These are phyloP conservation scores for Thymelicus sylvestris DNA, from an alignment of 2,888 invertebrate species.

Conservation along the genomic window DNA sequence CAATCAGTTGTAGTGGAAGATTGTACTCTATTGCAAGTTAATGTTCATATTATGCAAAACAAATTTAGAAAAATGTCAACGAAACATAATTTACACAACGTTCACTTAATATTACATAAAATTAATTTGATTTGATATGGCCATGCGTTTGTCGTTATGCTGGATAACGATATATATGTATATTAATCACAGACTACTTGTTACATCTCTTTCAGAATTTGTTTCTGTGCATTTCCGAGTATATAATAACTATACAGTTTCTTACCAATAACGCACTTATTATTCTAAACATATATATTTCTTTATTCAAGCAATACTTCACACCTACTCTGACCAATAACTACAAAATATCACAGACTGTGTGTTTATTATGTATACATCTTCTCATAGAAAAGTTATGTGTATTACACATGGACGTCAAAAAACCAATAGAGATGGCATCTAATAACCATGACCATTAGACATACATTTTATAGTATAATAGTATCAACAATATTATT, in stretches of 20 bases:
- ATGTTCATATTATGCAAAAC: constrained; percentile 56
- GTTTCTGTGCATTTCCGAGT: constrained; percentile 68
- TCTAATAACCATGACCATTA: constrained; percentile 76
- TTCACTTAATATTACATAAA: constrained; percentile 70
- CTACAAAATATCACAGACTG: constrained; percentile 85
- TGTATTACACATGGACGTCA: constrained; percentile 84
- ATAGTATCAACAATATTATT: constrained; percentile 62
- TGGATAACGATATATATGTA: constrained; percentile 74
- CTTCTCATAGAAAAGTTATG: constrained; percentile 83
- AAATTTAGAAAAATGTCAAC: constrained; percentile 55
- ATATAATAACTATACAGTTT: constrained; percentile 75
- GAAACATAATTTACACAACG: constrained; percentile 50
- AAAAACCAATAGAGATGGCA: constrained; percentile 80
- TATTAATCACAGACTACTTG: constrained; percentile 80
- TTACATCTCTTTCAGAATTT: constrained; percentile 66
- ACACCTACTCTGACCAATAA: constrained; percentile 81
- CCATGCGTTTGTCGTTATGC: constrained; percentile 74
- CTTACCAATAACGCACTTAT: constrained; percentile 80
- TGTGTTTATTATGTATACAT: constrained; percentile 85
- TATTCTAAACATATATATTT: constrained; percentile 78
- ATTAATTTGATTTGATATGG: constrained; percentile 81
- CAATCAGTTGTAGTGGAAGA: constrained; percentile 1
- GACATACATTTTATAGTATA: constrained; percentile 68
- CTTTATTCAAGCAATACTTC: constrained; percentile 82
- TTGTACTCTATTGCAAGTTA: constrained; percentile 36